Conservation (phyloP, 2,797 vertebrate genomes). For the Carapus acus region DNA sequence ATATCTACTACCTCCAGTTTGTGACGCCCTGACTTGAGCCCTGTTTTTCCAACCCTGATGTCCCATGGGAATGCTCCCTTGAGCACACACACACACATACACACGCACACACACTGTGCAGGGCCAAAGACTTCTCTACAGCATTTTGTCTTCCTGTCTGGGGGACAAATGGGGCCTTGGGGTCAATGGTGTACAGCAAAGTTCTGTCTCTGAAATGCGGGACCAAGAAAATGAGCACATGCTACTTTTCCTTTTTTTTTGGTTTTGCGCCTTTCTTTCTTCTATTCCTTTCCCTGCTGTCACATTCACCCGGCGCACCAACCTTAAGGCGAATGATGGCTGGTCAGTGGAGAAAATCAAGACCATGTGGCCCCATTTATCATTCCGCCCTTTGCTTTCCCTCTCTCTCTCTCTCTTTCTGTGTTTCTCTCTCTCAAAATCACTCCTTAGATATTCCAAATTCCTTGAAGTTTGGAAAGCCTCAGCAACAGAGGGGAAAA, state of each 20-base stretch:
- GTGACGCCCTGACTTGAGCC: constrained; percentile 18
- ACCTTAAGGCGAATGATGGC: constrained; percentile 5
- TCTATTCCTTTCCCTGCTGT: not conserved
- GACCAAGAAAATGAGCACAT: constrained; percentile 9
- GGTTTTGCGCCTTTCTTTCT: not conserved
- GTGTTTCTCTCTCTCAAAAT: too few relatives aligned
- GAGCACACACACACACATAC: not conserved
- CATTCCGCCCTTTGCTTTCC: constrained; percentile 2
- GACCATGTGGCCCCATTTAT: constrained; percentile 26
- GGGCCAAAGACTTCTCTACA: constrained; percentile 49
- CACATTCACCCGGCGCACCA: constrained; percentile 6
- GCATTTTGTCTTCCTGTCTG: constrained; percentile 13
- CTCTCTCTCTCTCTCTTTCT: too few relatives aligned
- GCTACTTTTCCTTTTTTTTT: not conserved
- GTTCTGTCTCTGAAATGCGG: constrained; percentile 21
- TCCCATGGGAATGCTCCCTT: constrained; percentile 22
- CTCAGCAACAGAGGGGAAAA: constrained; percentile 15
- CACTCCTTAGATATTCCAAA: constrained; percentile 22
- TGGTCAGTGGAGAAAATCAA: constrained; percentile 29
- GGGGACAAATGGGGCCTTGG: constrained; percentile 1
- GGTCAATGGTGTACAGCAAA: constrained; percentile 25
- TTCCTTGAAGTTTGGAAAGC: constrained; percentile 28
- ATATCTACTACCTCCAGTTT: constrained; percentile 55
- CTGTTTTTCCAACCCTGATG: constrained; percentile 7
- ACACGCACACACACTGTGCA: constrained; percentile 10